Conservation (phyloP, 2,113 vertebrate genomes). For the Urocynchramus pylzowi region DNA sequence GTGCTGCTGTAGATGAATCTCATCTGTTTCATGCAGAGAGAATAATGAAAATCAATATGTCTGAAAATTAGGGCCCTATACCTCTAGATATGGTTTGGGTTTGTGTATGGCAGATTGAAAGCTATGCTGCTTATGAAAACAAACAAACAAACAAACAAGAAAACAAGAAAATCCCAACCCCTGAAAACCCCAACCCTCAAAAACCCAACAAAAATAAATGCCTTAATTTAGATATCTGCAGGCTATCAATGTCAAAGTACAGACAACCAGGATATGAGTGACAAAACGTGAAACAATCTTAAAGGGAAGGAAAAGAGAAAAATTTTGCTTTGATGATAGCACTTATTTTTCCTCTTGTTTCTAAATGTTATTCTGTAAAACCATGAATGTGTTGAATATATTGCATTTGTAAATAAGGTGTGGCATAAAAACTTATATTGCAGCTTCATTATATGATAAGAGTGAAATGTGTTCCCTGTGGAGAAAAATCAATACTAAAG, state of each 20-base stretch:
- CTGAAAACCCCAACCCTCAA: fast-evolving
- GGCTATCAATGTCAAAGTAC: background rate
- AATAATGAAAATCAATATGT: background rate
- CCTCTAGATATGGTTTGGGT: background rate
- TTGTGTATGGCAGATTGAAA: background rate
- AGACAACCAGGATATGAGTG: background rate
- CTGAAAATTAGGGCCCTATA: background rate
- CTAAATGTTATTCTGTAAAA: background rate
- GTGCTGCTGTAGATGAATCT: background rate
- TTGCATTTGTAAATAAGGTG: conserved; percentile 16
- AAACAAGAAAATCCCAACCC: background rate
- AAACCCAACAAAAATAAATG: background rate
- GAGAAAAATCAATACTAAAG: background rate
- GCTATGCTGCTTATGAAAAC: background rate
- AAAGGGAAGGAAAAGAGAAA: background rate
- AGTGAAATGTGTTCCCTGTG: background rate
- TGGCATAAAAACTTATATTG: background rate
- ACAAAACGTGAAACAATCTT: background rate
- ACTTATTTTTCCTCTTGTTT: background rate
- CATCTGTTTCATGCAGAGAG: background rate
- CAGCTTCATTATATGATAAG: background rate
- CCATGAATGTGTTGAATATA: background rate
- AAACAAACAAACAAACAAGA: background rate
- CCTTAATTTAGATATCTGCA: background rate
- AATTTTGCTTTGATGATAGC: background rate